Evolutionary conservation across 1,140 invertebrate genomes (phyloP), one percentile per base, ranked within the genome.

Genomic region (Physella acuta): DNA sequence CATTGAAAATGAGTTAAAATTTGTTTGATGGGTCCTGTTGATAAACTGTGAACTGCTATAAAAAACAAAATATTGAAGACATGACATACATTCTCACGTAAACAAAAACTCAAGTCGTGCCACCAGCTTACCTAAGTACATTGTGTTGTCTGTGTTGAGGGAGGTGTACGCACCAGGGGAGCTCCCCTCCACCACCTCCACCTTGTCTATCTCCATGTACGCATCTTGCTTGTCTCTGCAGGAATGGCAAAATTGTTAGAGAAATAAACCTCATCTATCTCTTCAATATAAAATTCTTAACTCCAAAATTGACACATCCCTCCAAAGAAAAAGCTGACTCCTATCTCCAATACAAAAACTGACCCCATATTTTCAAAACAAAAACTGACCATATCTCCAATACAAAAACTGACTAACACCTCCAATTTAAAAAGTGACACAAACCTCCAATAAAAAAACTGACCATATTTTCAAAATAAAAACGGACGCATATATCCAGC

Each of bases 151-250:
- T 26, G 93, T 92, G 79, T 95, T 94, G 24, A 95, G 87, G 81
- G 94, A 92, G 75, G 90, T 90, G 58, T 94, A 88, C 79, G 90
- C 90, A 26, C 94, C 94, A 0, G 93, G 93, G 20, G 93, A 92
- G 68, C 91, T 89, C 33, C 90, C 90, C 0, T 91, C 90, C 17
- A 91, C 88, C 11, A 91, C 90, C 56, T 91, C 90, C 39, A 91
- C 89, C 70, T 92, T 92, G 84, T 97, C 94, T 3, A 97, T 91
- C 66, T 92, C 90, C 56, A 97, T 84, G 20, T 91, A 90, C 17
- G 92, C 93, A 79, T 92, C 90, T 86, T 93, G 91, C 74, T 93
- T 90, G 82, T 92, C 92, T 80, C 94, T 95, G 81, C 81, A 81
- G 71, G 31, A 73, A 63, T 72, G 26, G 65, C 16, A 52, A 52